Percentiles rank a stretch among this genome's conserved stretches.
Conservation (phyloP, 2,888 invertebrate species). For the Drosophila cognata region DNA sequence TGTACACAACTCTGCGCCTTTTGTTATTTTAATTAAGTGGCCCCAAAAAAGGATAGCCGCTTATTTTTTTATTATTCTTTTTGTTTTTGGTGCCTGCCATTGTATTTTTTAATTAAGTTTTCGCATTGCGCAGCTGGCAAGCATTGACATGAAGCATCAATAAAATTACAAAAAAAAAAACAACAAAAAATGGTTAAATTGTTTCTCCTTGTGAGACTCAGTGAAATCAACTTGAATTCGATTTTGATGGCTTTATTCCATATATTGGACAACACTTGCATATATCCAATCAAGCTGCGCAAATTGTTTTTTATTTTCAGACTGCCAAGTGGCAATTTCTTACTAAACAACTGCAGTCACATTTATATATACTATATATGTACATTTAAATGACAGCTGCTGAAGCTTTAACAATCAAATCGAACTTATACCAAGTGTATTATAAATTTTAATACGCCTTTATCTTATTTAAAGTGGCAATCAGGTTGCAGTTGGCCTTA, state of each 20-base stretch:
- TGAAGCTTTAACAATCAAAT: slow-evolving; percentile 17
- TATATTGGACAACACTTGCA: slow-evolving; percentile 40
- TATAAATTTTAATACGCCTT: neutral
- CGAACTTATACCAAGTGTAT: neutral
- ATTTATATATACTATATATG: slow-evolving; percentile 8
- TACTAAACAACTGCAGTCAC: slow-evolving; percentile 18
- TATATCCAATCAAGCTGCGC: slow-evolving; percentile 50
- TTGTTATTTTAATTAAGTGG: slow-evolving; percentile 71
- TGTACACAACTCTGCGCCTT: slow-evolving; percentile 61
- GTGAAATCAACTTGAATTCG: slow-evolving; percentile 29
- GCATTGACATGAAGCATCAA: slow-evolving; percentile 69
- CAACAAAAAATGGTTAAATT: slow-evolving; percentile 47
- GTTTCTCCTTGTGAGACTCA: slow-evolving; percentile 47
- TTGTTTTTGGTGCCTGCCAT: slow-evolving; percentile 17
- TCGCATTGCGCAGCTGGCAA: slow-evolving; percentile 57
- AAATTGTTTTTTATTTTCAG: slow-evolving; percentile 32
- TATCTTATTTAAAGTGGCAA: neutral
- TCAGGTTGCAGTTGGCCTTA: neutral
- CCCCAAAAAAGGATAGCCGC: slow-evolving; percentile 67
- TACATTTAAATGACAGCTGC: slow-evolving; percentile 21
- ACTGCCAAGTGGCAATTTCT: slow-evolving; percentile 38
- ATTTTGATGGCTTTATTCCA: slow-evolving; percentile 71
- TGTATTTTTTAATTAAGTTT: slow-evolving; percentile 73
- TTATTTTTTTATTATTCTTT: slow-evolving; percentile 22
- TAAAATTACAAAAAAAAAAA: slow-evolving; percentile 65